Percentiles rank a stretch among this genome's conserved stretches.
Evolutionary conservation across 2,888 invertebrate species (phyloP).

Genomic region (Vannuccia rotundouncinata): DNA sequence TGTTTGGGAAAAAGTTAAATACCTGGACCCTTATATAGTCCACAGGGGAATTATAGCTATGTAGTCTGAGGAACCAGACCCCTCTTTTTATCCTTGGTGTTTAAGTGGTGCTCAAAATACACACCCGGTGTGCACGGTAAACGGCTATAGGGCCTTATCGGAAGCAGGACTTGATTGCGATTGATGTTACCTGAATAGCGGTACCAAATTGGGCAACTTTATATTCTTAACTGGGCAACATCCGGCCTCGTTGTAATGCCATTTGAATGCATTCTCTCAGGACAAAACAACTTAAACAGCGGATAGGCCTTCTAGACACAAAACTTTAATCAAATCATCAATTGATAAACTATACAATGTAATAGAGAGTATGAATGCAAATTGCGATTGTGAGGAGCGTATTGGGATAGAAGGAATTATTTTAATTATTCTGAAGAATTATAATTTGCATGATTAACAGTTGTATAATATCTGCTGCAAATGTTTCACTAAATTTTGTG

Average conservation of each 20-base stretch:
- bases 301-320: neutral
- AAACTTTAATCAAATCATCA: neutral
- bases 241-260: neutral
- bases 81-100: too few species aligned
- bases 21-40: neutral
- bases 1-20: conserved; percentile 8
- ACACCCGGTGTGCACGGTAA: neutral
- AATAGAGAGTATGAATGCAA: neutral
- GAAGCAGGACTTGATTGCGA: conserved; percentile 12
- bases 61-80: too few species aligned
- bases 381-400: neutral
- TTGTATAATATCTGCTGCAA: neutral
- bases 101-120: neutral
- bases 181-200: neutral
- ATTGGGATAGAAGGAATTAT: neutral
- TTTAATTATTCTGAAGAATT: neutral
- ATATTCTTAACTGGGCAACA: neutral
- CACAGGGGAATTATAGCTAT: neutral
- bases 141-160: neutral
- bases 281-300: conserved; percentile 3
- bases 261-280: conserved; percentile 4
- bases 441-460: neutral
- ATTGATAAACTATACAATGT: neutral
- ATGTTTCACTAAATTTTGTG: too few species aligned
- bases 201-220: conserved; percentile 1